These are phyloP conservation scores for Diadema setosum DNA, from an alignment of 35 echinoderm and acorn worm species.

Conservation along the genomic window DNA sequence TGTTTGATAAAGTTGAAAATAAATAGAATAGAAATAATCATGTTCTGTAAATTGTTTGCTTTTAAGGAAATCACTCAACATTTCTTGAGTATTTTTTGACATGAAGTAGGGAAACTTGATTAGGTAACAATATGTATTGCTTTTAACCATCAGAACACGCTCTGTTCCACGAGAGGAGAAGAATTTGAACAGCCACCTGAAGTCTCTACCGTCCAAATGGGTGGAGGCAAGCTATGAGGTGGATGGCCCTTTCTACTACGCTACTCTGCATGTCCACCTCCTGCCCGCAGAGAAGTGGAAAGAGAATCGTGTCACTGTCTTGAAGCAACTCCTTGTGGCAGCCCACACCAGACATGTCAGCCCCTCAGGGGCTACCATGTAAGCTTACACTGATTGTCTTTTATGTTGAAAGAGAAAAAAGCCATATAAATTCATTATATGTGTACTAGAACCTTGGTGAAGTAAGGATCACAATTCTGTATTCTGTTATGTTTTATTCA, in stretches of 20 bases:
- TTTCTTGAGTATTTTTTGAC: no score
- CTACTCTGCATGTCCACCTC: conserved; percentile 52
- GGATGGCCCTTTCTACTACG: conserved; percentile 86
- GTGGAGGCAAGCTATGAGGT: conserved; percentile 91
- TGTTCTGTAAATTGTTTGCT: no score
- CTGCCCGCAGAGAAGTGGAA: conserved; percentile 84
- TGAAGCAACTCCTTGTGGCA: conserved; percentile 67
- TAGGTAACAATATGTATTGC: no score
- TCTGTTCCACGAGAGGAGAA: conserved; percentile 91
- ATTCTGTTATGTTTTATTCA: no score
- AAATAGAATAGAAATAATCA: no score
- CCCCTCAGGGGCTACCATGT: conserved; percentile 69
- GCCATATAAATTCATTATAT: no score
- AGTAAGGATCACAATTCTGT: no score
- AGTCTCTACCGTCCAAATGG: conserved; percentile 80
- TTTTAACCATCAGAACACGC: conserved; percentile 57
- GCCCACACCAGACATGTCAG: conserved; percentile 80
- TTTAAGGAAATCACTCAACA: no score
- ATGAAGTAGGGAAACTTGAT: no score
- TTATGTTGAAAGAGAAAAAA: no score
- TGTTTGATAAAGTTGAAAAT: no score
- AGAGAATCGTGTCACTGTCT: conserved; percentile 41
- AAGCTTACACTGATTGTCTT: not conserved
- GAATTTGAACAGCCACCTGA: conserved; percentile 71
- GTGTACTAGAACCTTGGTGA: no score